A percentile compares a stretch with the other conserved stretches of the same genome.
Evolutionary conservation across 2,113 vertebrate genomes (phyloP).

Genomic region (Diphyllodes magnificus): DNA sequence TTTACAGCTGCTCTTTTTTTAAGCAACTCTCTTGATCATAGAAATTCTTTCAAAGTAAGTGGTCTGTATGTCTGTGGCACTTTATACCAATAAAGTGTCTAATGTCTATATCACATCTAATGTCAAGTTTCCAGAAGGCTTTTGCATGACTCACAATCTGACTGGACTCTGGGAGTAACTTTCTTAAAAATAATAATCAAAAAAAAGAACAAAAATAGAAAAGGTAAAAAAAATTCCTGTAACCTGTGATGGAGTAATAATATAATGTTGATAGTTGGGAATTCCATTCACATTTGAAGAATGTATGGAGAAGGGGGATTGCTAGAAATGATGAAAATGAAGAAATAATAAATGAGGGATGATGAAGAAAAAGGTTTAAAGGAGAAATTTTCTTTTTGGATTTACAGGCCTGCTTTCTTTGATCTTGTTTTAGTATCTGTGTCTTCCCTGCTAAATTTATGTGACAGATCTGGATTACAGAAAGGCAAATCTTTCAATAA

Average conservation of each 20-base stretch:
- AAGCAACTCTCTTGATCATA: background rate
- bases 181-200: background rate
- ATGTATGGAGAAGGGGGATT: background rate
- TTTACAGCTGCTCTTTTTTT: background rate
- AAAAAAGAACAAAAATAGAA: background rate
- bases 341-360: background rate
- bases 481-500: background rate
- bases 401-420: background rate
- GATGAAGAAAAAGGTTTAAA: background rate
- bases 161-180: background rate
- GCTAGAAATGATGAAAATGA: background rate
- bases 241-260: background rate
- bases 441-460: background rate
- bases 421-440: background rate
- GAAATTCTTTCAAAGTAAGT: background rate
- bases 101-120: background rate
- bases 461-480: background rate
- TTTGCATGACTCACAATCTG: background rate
- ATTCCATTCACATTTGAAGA: background rate
- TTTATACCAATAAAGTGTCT: background rate
- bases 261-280: background rate
- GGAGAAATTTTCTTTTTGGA: background rate
- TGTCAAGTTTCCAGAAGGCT: background rate
- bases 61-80: background rate
- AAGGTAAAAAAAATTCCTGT: background rate